A percentile compares a stretch with the other conserved stretches of the same genome.
Evolutionary conservation across 2,113 vertebrate genomes (phyloP).

Genomic region (Ailuropoda melanoleuca): DNA sequence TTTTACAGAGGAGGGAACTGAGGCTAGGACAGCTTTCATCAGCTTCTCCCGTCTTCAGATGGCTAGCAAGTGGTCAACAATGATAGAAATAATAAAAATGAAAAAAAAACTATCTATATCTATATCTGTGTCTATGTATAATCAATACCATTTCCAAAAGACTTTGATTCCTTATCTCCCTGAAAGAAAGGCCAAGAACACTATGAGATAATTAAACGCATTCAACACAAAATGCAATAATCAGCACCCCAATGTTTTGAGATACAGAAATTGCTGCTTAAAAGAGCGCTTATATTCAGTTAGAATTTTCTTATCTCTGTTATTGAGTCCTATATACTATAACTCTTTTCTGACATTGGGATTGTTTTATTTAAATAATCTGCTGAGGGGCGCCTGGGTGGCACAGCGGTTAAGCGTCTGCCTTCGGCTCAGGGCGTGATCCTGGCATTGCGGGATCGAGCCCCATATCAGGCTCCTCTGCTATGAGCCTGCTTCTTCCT

Average conservation of each 20-base stretch:
- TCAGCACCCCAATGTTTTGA: too few species aligned
- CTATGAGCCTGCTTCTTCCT: too few species aligned
- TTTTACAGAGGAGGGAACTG: not conserved
- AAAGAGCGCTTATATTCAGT: not conserved
- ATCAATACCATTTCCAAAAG: not conserved
- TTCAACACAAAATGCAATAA: too few species aligned
- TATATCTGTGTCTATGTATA: not conserved
- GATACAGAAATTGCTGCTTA: too few species aligned
- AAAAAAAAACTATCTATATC: not conserved
- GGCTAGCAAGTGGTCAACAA: not conserved
- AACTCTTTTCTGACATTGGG: not conserved
- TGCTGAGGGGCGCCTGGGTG: too few species aligned
- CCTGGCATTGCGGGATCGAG: too few species aligned
- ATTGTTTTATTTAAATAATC: not conserved
- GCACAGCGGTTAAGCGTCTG: too few species aligned
- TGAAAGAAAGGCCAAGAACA: not conserved
- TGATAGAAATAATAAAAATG: not conserved
- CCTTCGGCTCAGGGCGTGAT: too few species aligned
- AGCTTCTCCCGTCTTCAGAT: not conserved
- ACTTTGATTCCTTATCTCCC: not conserved
- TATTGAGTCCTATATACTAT: not conserved
- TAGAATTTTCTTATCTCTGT: not conserved
- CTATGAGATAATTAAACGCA: not conserved
- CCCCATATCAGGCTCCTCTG: too few species aligned
- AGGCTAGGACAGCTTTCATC: not conserved